These are phyloP conservation scores for Austrolebias charrua DNA, from an alignment of 2,797 vertebrate species.

Conservation along the genomic window DNA sequence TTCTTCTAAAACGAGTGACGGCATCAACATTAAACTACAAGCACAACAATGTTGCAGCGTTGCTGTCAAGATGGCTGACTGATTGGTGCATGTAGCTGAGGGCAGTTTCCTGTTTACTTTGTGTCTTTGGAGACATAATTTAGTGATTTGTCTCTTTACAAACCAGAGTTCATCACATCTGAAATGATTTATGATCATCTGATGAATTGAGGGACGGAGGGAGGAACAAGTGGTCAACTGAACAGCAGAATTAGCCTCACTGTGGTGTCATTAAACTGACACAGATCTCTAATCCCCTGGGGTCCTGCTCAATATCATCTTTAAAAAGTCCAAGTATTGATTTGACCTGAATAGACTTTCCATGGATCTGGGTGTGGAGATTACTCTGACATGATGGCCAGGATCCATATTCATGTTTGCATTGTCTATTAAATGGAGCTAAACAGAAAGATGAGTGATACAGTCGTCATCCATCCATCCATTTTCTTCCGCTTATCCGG, in stretches of 20 bases:
- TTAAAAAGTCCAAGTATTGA: constrained; percentile 23
- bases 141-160: neutral
- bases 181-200: neutral
- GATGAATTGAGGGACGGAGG: neutral
- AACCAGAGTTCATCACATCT: neutral
- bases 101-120: constrained; percentile 7
- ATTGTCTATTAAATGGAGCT: no score
- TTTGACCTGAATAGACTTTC: constrained; percentile 31
- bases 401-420: neutral
- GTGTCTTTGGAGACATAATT: neutral
- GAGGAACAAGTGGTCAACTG: neutral
- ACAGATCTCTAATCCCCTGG: constrained; percentile 2
- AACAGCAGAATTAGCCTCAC: neutral
- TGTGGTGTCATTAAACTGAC: constrained; percentile 2
- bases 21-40: constrained; percentile 6
- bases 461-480: no score
- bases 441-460: neutral
- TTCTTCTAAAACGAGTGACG: constrained; percentile 28
- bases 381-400: neutral
- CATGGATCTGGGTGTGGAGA: constrained; percentile 18
- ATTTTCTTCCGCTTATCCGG: no score
- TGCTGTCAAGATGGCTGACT: neutral
- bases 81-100: neutral
- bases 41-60: neutral
- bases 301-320: constrained; percentile 17